Percentiles rank a stretch among this genome's conserved stretches.
Conservation (phyloP, 2,113 vertebrate species). For the Sapajus apella region DNA sequence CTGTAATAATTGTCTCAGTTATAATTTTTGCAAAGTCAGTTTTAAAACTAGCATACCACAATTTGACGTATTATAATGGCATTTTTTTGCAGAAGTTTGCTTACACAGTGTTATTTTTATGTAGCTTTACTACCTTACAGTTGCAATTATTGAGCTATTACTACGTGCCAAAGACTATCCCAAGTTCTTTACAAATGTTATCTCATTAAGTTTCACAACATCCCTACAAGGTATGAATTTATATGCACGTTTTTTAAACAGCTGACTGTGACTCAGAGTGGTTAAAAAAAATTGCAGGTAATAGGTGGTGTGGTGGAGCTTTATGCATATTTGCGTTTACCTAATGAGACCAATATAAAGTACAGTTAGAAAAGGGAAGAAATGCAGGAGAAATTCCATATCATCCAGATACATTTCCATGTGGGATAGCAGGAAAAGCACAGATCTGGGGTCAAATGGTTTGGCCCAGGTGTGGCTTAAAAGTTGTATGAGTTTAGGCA, state of each 20-base stretch:
- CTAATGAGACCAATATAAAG: neutral
- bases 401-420: neutral
- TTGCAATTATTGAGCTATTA: neutral
- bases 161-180: neutral
- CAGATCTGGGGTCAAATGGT: neutral
- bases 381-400: neutral
- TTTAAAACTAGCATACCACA: too few relatives aligned
- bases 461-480: neutral
- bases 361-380: neutral
- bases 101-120: neutral
- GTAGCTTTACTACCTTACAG: neutral
- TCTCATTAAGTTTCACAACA: neutral
- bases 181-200: neutral
- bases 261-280: neutral
- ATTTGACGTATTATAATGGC: neutral
- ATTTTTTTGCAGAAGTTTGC: neutral
- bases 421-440: neutral
- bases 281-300: neutral
- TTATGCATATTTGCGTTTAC: neutral
- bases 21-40: too few relatives aligned
- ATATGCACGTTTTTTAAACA: neutral
- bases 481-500: neutral
- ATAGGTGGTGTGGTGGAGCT: neutral
- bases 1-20: too few relatives aligned
- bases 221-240: neutral